phyloP scores from a whole-genome alignment of 1,140 invertebrate genomes.

The Agrilus planipennis region DNA sequence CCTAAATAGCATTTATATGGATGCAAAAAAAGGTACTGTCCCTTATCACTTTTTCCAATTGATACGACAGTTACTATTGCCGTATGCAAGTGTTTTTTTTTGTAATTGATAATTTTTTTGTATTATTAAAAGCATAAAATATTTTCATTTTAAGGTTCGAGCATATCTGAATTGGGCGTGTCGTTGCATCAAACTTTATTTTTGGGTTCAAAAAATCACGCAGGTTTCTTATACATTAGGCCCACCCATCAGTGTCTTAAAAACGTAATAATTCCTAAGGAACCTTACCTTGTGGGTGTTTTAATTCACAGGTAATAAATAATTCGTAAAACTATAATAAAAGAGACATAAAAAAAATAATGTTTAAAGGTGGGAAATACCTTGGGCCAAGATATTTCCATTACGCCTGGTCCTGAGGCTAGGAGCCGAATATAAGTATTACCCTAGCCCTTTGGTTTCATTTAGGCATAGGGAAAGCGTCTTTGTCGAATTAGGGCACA shows the following conservation, averaged over 20 bases:
- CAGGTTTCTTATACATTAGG: constrained; percentile 73
- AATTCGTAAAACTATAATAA: constrained; percentile 20
- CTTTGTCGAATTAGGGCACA: constrained; percentile 81
- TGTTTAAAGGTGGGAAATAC: constrained; percentile 58
- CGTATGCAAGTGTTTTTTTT: background rate
- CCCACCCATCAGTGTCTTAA: constrained; percentile 76
- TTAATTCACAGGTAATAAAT: constrained; percentile 62
- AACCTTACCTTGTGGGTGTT: constrained; percentile 69
- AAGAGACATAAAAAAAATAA: constrained; percentile 3
- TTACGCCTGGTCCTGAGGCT: constrained; percentile 64
- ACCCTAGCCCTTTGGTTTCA: constrained; percentile 78
- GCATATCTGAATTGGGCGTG: constrained; percentile 61
- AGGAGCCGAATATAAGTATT: constrained; percentile 79
- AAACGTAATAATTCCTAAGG: constrained; percentile 59
- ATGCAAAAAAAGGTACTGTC: constrained; percentile 56
- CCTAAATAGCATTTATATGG: constrained; percentile 61
- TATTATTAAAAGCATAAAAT: too few species aligned
- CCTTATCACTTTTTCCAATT: constrained; percentile 9
- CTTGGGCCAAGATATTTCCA: constrained; percentile 79
- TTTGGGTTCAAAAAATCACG: constrained; percentile 68
- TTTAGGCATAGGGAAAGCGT: constrained; percentile 66
- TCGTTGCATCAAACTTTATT: constrained; percentile 50
- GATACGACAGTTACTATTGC: constrained; percentile 8
- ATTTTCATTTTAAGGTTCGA: constrained; percentile 43
- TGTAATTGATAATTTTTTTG: too few species aligned